Evolutionary conservation across 2,113 vertebrate genomes (phyloP).

Genomic region (Peromyscus maniculatus): DNA sequence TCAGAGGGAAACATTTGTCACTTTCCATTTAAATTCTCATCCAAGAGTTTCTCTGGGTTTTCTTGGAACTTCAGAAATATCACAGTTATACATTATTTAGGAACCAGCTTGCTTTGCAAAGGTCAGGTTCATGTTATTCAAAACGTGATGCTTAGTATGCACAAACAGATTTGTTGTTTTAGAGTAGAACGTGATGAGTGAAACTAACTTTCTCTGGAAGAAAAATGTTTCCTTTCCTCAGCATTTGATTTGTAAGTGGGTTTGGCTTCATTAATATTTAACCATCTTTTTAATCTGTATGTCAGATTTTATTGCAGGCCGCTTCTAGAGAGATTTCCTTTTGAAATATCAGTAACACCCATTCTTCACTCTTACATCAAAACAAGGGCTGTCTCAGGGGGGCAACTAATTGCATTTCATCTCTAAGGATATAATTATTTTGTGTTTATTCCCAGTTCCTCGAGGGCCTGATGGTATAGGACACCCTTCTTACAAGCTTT

Average conservation of each 20-base stretch:
- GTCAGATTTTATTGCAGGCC: slow-evolving; percentile 53
- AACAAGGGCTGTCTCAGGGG: slow-evolving; percentile 84
- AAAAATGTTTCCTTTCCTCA: not conserved
- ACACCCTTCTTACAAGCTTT: slow-evolving; percentile 11
- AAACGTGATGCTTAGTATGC: not conserved
- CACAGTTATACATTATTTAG: slow-evolving; percentile 30
- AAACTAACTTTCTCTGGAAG: slow-evolving; percentile 54
- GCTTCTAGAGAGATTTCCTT: slow-evolving; percentile 60
- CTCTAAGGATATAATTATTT: slow-evolving; percentile 92
- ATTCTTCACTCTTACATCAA: slow-evolving; percentile 66
- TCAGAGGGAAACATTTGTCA: slow-evolving; percentile 36
- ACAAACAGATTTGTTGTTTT: not conserved
- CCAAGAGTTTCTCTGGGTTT: not conserved
- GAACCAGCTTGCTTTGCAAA: slow-evolving; percentile 61
- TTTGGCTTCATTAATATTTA: slow-evolving; percentile 43
- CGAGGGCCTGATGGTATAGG: slow-evolving; percentile 64
- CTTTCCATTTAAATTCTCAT: slow-evolving; percentile 57
- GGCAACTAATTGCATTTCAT: slow-evolving; percentile 81
- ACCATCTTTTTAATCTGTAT: slow-evolving; percentile 56
- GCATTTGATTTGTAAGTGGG: slow-evolving; percentile 27
- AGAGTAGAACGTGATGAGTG: not conserved
- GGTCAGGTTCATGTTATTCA: slow-evolving; percentile 38
- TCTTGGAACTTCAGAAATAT: slow-evolving; percentile 2
- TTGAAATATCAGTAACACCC: slow-evolving; percentile 62
- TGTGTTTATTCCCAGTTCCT: slow-evolving; percentile 75